Conservation (phyloP, 2,113 vertebrate species). For the Dasyurus viverrinus region DNA sequence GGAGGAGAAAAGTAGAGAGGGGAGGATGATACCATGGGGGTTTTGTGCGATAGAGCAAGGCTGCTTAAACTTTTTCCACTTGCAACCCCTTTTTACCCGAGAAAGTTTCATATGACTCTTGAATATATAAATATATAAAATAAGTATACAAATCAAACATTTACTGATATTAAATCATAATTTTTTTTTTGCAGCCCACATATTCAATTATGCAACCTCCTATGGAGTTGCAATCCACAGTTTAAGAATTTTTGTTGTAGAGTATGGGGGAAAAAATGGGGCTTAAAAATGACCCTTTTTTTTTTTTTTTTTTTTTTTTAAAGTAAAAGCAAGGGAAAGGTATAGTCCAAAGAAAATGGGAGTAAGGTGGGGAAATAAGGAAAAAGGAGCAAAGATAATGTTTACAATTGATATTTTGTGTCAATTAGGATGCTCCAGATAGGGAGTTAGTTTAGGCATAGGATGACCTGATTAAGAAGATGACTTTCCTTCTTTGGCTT, state of each 20-base stretch:
- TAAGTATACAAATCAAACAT: no score
- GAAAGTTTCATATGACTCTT: no score
- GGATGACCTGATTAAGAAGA: not conserved
- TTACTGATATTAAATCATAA: no score
- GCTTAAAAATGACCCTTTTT: no score
- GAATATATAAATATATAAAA: no score
- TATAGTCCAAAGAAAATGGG: not conserved
- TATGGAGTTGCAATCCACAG: no score
- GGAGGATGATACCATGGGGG: not conserved
- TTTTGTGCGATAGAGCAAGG: not conserved
- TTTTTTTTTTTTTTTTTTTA: no score
- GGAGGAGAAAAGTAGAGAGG: not conserved
- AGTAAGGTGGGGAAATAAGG: not conserved
- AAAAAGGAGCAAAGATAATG: not conserved
- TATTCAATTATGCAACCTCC: no score
- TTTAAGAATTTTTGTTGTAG: not conserved
- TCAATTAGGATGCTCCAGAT: not conserved
- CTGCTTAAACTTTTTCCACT: no score
- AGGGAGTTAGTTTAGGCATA: not conserved
- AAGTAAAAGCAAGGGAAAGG: not conserved
- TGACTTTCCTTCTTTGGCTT: not conserved
- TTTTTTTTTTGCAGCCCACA: no score
- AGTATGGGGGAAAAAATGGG: not conserved
- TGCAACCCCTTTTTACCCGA: no score
- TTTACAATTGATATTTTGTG: slow-evolving; percentile 12